Base-by-base conservation (phyloP, 2,888 invertebrate genomes). In the Poecilus cupreus region DNA sequence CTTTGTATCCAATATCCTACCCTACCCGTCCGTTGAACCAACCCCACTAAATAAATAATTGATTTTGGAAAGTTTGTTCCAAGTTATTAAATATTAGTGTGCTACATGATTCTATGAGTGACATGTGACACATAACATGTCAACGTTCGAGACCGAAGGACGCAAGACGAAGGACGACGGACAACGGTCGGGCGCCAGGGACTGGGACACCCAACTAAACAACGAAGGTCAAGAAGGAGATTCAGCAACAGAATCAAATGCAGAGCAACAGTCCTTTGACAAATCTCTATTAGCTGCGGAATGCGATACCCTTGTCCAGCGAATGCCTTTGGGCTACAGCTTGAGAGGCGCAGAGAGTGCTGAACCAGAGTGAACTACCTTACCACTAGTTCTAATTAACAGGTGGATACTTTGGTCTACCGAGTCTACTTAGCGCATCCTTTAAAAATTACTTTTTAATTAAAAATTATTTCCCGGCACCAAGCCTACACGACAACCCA, bases 221-320 rank as follows among this genome's bases (percentile, higher is more conserved):
- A 20, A 20, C 18, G 20, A 54, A 22, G 22, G 22, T 8, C 18
- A 54, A 11, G 20, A 11, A 54, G 54, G 18, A 11, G 20, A 22
- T 20, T 11, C 20, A 11, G 3, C 20, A 22, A 54, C 54, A 24
- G 4, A 46, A 60, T 22, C 60, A 60, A 60, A 60, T 60, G 32
- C 60, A 60, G 32, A 60, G 60, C 60, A 54, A 18, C 22, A 60
- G 60, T 60, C 60, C 60, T 60, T 60, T 60, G 60, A 60, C 60
- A 60, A 60, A 60, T 60, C 60, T 60, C 60, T 60, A 60, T 60
- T 60, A 60, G 60, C 60, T 32, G 24, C 8, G 60, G 60, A 60
- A 60, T 60, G 60, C 24, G 24, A 26, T 60, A 54, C 32, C 32
- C 60, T 60, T 60, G 60, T 60, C 54, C 54, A n/a, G n/a, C 46